A percentile compares a stretch with the other conserved stretches of the same genome.
phyloP scores from a whole-genome alignment of 2,113 vertebrate genomes.

The Chinchilla lanigera region DNA sequence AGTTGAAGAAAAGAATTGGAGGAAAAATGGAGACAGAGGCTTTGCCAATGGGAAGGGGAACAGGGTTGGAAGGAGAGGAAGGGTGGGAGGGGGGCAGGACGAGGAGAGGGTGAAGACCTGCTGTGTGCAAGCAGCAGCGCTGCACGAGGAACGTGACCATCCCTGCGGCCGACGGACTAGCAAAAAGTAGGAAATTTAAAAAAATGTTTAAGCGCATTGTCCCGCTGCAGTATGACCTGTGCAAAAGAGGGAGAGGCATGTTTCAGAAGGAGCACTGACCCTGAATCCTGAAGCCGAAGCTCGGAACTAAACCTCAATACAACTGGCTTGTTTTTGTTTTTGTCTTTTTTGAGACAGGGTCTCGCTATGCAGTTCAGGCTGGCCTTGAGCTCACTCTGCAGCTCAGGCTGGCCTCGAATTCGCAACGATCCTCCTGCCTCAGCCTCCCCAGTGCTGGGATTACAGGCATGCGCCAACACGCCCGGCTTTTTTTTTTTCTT shows the following conservation, averaged over 20 bases:
- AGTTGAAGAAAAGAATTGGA: background rate
- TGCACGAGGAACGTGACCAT: background rate
- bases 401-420: too few species aligned
- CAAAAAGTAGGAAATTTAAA: background rate
- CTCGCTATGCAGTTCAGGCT: too few species aligned
- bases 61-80: background rate
- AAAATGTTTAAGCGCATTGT: background rate
- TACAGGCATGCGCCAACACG: too few species aligned
- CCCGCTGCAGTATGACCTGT: background rate
- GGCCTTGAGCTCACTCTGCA: too few species aligned
- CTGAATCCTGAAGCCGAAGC: background rate
- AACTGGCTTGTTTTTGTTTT: background rate
- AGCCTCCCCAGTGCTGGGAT: too few species aligned
- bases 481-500: background rate
- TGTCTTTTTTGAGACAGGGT: too few species aligned
- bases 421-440: too few species aligned
- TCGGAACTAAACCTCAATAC: background rate
- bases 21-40: background rate
- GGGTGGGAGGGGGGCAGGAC: accelerated
- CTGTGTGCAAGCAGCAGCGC: background rate
- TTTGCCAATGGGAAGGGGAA: background rate
- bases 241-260: background rate
- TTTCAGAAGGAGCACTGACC: background rate
- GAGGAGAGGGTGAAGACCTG: background rate
- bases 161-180: background rate